Conservation (phyloP, 2,113 vertebrate genomes). For the Crotalus viridis region DNA sequence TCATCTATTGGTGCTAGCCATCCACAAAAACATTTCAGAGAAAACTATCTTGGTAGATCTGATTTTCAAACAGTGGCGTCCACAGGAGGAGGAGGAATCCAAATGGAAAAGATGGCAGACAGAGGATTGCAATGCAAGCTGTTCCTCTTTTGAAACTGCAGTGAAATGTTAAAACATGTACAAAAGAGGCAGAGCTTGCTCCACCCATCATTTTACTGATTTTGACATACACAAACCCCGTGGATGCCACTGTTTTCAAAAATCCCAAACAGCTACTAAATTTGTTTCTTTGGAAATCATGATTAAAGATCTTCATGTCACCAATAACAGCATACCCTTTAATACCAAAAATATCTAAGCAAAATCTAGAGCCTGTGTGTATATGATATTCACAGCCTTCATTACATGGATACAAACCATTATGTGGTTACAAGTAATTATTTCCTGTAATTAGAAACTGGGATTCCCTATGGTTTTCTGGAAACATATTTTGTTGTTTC, state of each 20-base stretch:
- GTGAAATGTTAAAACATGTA: background rate
- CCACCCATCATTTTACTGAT: background rate
- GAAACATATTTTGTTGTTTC: background rate
- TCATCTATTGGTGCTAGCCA: background rate
- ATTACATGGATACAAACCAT: background rate
- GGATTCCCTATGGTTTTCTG: background rate
- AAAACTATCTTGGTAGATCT: background rate
- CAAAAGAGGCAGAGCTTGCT: background rate
- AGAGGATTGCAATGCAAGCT: background rate
- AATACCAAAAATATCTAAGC: background rate
- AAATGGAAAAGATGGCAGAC: background rate
- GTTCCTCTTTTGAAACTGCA: background rate
- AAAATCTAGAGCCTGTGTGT: background rate
- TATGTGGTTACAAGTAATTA: background rate
- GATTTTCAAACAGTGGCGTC: background rate
- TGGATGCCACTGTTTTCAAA: background rate
- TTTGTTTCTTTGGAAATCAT: background rate
- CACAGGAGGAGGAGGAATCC: background rate
- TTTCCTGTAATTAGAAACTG: background rate
- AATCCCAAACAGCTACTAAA: background rate
- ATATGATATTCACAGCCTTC: background rate
- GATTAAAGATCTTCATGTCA: background rate
- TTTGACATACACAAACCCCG: background rate
- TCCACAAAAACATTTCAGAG: background rate
- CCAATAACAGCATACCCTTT: background rate